Evolutionary conservation across 2,113 vertebrate species (phyloP).

Genomic region (Dascyllus trimaculatus): DNA sequence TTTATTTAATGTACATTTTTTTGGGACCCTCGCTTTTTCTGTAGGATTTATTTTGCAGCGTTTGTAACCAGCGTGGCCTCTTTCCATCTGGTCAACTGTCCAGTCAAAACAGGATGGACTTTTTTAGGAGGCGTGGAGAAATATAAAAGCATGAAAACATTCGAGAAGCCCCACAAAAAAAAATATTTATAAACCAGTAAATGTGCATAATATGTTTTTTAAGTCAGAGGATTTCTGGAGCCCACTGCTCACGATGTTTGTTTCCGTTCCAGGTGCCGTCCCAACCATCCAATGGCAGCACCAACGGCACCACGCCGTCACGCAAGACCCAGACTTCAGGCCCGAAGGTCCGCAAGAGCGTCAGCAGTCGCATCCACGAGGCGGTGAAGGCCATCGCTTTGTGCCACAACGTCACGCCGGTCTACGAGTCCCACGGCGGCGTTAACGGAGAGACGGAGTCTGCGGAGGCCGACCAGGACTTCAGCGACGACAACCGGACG

Average conservation of each 20-base stretch:
- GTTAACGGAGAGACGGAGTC: constrained; percentile 87
- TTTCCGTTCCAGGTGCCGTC: constrained; percentile 39
- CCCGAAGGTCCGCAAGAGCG: constrained; percentile 94
- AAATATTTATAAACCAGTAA: too few species aligned
- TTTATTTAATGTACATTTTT: too few species aligned
- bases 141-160: too few species aligned
- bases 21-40: too few species aligned
- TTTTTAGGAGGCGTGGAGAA: too few species aligned
- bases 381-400: constrained; percentile 96
- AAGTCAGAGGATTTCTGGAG: too few species aligned
- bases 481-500: constrained; percentile 93
- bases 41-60: too few species aligned
- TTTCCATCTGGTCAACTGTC: too few species aligned
- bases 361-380: constrained; percentile 94
- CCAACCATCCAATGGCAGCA: constrained; percentile 68
- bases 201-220: too few species aligned
- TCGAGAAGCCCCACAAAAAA: too few species aligned
- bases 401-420: constrained; percentile 97
- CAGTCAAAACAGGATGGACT: too few species aligned
- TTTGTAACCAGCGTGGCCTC: too few species aligned
- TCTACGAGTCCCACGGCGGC: constrained; percentile 88
- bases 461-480: constrained; percentile 95
- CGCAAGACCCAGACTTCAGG: constrained; percentile 84
- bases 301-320: constrained; percentile 82
- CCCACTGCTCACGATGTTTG: not conserved